Evolutionary conservation across 2,113 vertebrate genomes (phyloP), one percentile per base, ranked within the genome.

Genomic region (Poeciliopsis occidentalis): DNA sequence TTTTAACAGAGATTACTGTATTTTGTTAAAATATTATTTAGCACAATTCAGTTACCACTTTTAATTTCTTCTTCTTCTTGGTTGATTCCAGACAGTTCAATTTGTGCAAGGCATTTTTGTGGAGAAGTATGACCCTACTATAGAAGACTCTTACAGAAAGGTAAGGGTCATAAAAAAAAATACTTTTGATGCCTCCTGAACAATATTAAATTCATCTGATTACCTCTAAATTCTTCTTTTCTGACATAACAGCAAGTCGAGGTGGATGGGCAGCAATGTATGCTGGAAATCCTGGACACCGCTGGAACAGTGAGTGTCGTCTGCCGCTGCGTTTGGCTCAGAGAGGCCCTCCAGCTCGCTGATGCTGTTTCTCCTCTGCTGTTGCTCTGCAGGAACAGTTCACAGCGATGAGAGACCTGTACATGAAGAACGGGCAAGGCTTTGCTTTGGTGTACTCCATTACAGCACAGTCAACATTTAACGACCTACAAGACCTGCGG

Each of bases 71-170:
- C 26, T n/a, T 17, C 29, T 78, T 24, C 11, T 37, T 83, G 78
- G 1, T 83, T 29, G 44, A 76, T 76, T 88, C 73, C 84, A 99
- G 98, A 99, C 98, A 79, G 98, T 99, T 90, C 98, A 99, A 78
- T 99, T 99, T 85, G 98, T 99, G 94, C 98, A 99, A 94, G 98
- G 98, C 93, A 99, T 99, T 94, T 99, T 99, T 95, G 98, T 99
- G 91, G 98, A 99, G 93, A 99, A 99, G 89, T 99, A 99, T 91
- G 98, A 99, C 88, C 98, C 98, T 82, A 99, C 98, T 95, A 99
- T 99, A 96, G 98, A 99, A 96, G 98, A 99, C 87, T 99, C 98
- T 1, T 99, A 99, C 95, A 97, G 98, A 95, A 99, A 99, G 97
- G 98, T 97, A 93, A 37, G 34, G 34, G 34, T 11, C 91, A 79